Evolutionary conservation across 2,888 invertebrate species (phyloP).

Genomic region (Acleris literana): DNA sequence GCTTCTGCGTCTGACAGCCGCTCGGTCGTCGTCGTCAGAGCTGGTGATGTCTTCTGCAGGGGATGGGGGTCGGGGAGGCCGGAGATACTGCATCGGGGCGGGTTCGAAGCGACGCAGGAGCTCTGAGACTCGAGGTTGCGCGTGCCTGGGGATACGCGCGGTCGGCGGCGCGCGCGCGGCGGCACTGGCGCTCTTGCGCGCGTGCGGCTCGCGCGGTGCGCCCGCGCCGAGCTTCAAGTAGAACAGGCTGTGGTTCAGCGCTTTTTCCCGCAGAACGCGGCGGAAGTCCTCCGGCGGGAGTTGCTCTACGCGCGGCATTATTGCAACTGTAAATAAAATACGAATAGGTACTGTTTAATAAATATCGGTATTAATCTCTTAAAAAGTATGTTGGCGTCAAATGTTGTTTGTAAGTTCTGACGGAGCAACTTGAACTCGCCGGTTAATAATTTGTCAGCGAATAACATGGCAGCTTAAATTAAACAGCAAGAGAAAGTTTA

Average conservation of each 20-base stretch:
- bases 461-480: too few species aligned
- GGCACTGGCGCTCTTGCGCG: conserved; percentile 60
- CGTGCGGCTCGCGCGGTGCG: conserved; percentile 43
- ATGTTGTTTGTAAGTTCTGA: too few species aligned
- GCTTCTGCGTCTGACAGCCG: conserved; percentile 73
- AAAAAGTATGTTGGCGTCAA: too few species aligned
- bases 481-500: too few species aligned
- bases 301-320: conserved; percentile 74
- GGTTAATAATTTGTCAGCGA: too few species aligned
- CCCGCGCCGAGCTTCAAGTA: conserved; percentile 75
- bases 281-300: conserved; percentile 75
- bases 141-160: conserved; percentile 66
- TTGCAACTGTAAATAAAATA: conserved; percentile 39
- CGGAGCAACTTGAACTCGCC: too few species aligned
- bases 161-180: conserved; percentile 67
- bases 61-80: conserved; percentile 70
- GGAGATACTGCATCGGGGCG: conserved; percentile 77
- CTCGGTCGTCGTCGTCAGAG: conserved; percentile 78
- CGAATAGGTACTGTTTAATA: not conserved
- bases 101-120: conserved; percentile 74
- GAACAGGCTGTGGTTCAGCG: conserved; percentile 77
- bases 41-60: conserved; percentile 75
- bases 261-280: conserved; percentile 77
- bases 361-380: too few species aligned
- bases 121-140: conserved; percentile 75